Conservation (phyloP, 2,797 vertebrate genomes). For the Taenioides sp. region DNA sequence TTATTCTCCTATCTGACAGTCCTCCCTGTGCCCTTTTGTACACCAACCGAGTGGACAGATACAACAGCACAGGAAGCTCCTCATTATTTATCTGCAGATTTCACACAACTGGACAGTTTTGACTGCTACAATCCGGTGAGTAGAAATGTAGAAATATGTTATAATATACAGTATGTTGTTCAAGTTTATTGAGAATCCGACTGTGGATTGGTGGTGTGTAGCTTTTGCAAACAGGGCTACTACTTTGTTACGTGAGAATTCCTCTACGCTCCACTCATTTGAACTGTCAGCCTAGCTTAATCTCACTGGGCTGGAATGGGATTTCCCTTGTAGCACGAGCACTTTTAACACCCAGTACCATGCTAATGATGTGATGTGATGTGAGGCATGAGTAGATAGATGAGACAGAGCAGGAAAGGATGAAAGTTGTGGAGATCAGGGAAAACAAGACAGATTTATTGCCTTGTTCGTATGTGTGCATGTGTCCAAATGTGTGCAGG, state of each 20-base stretch:
- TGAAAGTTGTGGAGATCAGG: slow-evolving; percentile 39
- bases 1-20: slow-evolving; percentile 63
- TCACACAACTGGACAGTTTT: slow-evolving; percentile 22
- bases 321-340: slow-evolving; percentile 29
- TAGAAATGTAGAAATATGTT: slow-evolving; percentile 22
- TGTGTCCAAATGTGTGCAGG: slow-evolving; percentile 25
- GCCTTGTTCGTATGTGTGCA: slow-evolving; percentile 20
- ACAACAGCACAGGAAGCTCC: slow-evolving; percentile 22
- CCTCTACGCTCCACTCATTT: slow-evolving; percentile 20
- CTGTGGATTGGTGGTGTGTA: neutral
- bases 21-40: slow-evolving; percentile 51
- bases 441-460: slow-evolving; percentile 40
- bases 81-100: slow-evolving; percentile 16
- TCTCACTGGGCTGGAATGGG: slow-evolving; percentile 33
- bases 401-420: slow-evolving; percentile 52
- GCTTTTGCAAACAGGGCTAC: neutral
- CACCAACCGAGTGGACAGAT: slow-evolving; percentile 37
- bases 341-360: slow-evolving; percentile 35
- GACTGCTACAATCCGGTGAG: slow-evolving; percentile 55
- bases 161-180: neutral
- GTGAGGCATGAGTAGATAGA: slow-evolving; percentile 50
- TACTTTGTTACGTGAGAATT: slow-evolving; percentile 19
- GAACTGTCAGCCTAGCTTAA: slow-evolving; percentile 26
- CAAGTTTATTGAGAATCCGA: neutral
- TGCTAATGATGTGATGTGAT: slow-evolving; percentile 59